A percentile compares a stretch with the other conserved stretches of the same genome.
phyloP scores from a whole-genome alignment of 2,888 invertebrate genomes.

The Ephialtes manifestator region DNA sequence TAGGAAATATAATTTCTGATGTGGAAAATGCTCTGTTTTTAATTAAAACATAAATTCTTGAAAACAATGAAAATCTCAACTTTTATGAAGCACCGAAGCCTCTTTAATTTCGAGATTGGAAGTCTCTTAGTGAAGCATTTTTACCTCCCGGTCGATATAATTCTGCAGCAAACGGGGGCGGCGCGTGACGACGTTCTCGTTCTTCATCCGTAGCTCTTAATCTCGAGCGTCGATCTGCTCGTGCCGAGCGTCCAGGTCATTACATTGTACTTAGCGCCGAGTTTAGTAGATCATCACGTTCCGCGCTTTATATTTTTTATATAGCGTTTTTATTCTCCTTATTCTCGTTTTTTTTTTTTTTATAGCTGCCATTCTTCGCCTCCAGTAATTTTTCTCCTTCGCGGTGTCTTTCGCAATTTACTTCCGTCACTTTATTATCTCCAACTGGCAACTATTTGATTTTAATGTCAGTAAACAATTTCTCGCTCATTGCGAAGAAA shows the following conservation, averaged over 20 bases:
- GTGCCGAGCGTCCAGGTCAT: constrained; percentile 33
- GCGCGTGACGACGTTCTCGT: constrained; percentile 41
- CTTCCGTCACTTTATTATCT: neutral
- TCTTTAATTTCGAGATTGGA: too few relatives aligned
- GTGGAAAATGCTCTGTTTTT: too few relatives aligned
- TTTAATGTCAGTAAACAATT: constrained; percentile 2
- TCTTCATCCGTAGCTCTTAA: constrained; percentile 28
- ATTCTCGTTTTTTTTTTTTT: constrained; percentile 33
- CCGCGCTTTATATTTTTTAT: constrained; percentile 28
- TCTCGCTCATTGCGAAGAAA: neutral
- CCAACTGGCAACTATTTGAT: neutral
- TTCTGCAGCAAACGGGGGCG: constrained; percentile 3
- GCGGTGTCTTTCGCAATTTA: neutral
- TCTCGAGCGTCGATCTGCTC: constrained; percentile 38
- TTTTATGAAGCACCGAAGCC: too few relatives aligned
- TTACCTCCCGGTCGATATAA: constrained; percentile 9
- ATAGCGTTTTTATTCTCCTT: constrained; percentile 20
- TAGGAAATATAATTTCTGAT: too few relatives aligned
- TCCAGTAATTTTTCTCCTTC: constrained; percentile 10
- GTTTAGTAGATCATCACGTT: constrained; percentile 49
- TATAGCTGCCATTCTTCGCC: constrained; percentile 17
- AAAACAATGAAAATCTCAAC: too few relatives aligned
- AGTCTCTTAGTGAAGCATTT: neutral
- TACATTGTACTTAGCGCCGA: constrained; percentile 51
- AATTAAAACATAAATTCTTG: too few relatives aligned